Evolutionary conservation across 2,888 invertebrate species (phyloP), one percentile per base, ranked within the genome.

Genomic region (Julus scanicus): DNA sequence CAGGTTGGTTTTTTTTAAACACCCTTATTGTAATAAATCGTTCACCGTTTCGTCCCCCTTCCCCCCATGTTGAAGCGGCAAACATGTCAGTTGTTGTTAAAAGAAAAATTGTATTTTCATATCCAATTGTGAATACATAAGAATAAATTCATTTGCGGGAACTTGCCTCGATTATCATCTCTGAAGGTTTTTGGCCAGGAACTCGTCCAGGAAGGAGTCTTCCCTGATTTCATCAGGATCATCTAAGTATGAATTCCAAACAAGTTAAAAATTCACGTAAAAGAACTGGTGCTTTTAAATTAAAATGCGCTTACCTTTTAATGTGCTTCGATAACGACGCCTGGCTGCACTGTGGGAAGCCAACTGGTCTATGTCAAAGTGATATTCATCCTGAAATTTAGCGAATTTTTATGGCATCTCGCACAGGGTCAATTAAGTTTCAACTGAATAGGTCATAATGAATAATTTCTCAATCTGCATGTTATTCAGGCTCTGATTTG

Each of bases 161-260:
- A 71, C 71, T 71, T 71, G 71, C 71, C 71, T 71, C 29, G 1
- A 40, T 80, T 17, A 29, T 71, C 40, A 49, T 48, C 40, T 80
- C n/a, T 63, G 87, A 15, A 57, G 80, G 49, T 83, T 88, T 88
- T 53, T 88, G 49, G 88, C 88, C 40, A 88, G 49, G 20, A 48
- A 88, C n/a, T 84, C 88, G 53, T 88, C 88, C 44, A 88, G 20
- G 20, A 88, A 88, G 8, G 88, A 88, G 17, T 88, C 88, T 6
- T 57, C 88, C 15, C 20, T 83, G 15, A 88, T 84, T 15, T 84
- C 88, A 49, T 88, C 88, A 5, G 83, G 84, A 84, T 84, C 84
- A 71, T 87, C 80, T 80, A 44, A 44, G 44, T 44, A 71, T 29
- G 29, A 71, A 29, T 71, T 5, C 71, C 29, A 29, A 6, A 11